Evolutionary conservation across 1,140 invertebrate genomes (phyloP), one percentile per base, ranked within the genome.

Genomic region (Zaprionus gabonicus): DNA sequence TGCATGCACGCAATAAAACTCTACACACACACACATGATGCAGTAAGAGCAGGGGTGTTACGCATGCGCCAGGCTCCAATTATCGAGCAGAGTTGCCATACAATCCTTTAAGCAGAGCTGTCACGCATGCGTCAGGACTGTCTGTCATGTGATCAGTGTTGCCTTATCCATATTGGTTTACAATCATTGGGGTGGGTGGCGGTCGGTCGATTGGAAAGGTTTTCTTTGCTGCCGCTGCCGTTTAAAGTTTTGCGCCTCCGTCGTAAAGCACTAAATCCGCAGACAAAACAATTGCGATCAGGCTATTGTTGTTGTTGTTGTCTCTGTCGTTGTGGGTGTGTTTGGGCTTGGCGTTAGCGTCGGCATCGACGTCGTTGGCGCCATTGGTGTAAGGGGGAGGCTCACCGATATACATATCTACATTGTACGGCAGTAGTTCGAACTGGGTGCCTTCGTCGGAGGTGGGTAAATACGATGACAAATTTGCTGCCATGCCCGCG

Each of bases 211-310:
- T 57, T 25, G 56, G 38, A 20, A 51, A 82, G 82, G 83, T 82
- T 78, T 80, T 80, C 41, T 46, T 46, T 46, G 41, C n/a, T 17
- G 41, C 41, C 41, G 63, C 20, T 68, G 44, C 31, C 46, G 67
- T 78, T 74, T 77, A 38, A 82, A 87, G 83, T 82, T 78, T 80
- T 80, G 77, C 64, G 71, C 77, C 73, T 73, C 60, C 65, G 55
- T 88, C 84, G 71, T 90, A 88, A 88, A 88, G 85, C 84, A 84
- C 81, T 84, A 90, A 88, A 79, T 81, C 85, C 84, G 69, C 71
- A 79, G 85, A 88, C 84, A 88, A 88, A 88, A 73, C 78, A 83
- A 88, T 86, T 83, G 69, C 71, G 72, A 64, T 75, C 65, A 63
- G 28, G 36, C 62, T 56, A 58, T 56, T 71, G 56, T 75, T 66